Evolutionary conservation across 2,113 vertebrate species (phyloP), one percentile per base, ranked within the genome.

Genomic region (Silurus meridionalis): DNA sequence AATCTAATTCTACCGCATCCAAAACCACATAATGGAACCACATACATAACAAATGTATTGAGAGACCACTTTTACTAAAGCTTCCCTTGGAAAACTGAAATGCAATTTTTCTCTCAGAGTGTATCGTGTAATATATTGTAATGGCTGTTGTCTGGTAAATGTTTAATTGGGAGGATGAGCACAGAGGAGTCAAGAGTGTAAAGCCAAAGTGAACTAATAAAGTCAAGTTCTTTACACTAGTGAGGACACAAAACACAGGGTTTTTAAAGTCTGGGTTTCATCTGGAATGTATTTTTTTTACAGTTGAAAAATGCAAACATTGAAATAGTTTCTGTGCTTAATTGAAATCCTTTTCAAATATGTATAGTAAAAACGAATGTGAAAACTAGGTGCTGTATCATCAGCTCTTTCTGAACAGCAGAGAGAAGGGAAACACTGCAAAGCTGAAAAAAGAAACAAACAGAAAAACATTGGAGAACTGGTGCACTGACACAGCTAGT

Each of bases 401-500:
- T 58, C n/a, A 82, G 37, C 72, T 21, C 57, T 19, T 87, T 90
- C 15, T 90, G 92, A 90, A 88, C 80, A 82, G 61, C 78, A 67
- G 74, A 58, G 25, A 81, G 25, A 46, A 52, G 25, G 48, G 52
- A 71, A 48, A 72, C 4, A 19, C 19, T 74, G 11, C n/a, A 58
- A 53, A 66, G 60, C 63, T 80, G 17, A 48, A 84, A 80, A 37
- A 66, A 8, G 8, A 63, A 52, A 82, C 0, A 66, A n/a, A 37
- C 28, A 63, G 6, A 81, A 55, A 83, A 67, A 28, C 46, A 53
- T 13, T 10, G 2, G 2, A 64, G 80, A 81, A 23, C 75, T 0
- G 10, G 69, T 28, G 14, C 8, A 55, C 23, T 55, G 15, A 53
- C 4, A 78, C 37, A 64, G 17, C 28, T 46, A 9, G 1, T 46